Evolutionary conservation across 2,113 vertebrate genomes (phyloP), one percentile per base, ranked within the genome.

Genomic region (Perognathus longimembris): DNA sequence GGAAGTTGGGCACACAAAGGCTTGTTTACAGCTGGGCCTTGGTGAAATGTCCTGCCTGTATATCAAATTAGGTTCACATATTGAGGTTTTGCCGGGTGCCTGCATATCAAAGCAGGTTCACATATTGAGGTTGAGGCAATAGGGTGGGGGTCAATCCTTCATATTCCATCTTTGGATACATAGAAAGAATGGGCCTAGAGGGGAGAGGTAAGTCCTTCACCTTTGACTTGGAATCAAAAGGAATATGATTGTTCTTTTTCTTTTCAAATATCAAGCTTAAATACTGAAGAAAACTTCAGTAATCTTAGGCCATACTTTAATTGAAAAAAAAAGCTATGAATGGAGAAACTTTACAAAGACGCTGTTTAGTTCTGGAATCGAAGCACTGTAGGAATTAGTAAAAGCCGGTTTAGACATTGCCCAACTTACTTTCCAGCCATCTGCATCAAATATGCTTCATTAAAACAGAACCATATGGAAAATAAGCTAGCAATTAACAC

Each of bases 401-500:
- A 97, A 98, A 99, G 98, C 98, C 98, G 98, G 98, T 98, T 98
- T 97, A 98, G 97, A 98, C 97, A 98, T 98, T 98, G 98, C 98
- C 96, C 98, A 98, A 98, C 98, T 98, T 97, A 98, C 98, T 99
- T 99, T 98, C 98, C 98, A 98, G 98, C 98, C 99, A 99, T 99
- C 98, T 99, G 99, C 97, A 99, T 98, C 98, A 98, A 99, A 99
- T 99, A 98, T 98, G 98, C 98, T 99, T 98, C 97, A 98, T 98
- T 99, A 99, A 99, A 99, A 98, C 98, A 99, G 98, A 98, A 99
- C 98, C 99, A 99, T 99, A 99, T 99, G 99, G 99, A 99, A 99
- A 99, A 98, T 98, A 98, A 98, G 98, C 98, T 98, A 98, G 98
- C 98, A 99, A 99, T 99, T 99, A 99, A 99, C 99, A 98, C 98